Conservation (phyloP, 92 coral and sea anemone genomes). For the Zoanthus sociatus region DNA sequence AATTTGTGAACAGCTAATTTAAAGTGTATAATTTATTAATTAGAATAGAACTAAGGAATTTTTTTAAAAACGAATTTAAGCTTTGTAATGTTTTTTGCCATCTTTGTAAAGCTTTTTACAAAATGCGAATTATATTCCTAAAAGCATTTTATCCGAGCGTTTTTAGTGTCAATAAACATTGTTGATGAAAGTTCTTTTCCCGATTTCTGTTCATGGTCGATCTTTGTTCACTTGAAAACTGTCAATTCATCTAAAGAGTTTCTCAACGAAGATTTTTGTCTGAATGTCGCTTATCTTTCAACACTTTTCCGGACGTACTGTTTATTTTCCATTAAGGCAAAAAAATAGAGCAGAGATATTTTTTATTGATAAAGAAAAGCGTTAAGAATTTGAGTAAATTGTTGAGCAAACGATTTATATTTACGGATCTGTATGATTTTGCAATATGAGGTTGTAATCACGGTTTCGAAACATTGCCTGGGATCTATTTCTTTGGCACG, state of each 20-base stretch:
- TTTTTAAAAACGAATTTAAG: constrained; percentile 27
- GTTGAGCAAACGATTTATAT: constrained; percentile 49
- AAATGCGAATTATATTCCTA: constrained; percentile 32
- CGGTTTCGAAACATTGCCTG: constrained; percentile 15
- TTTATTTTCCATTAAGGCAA: constrained; percentile 70
- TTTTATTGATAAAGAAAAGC: constrained; percentile 27
- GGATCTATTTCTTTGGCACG: constrained; percentile 58
- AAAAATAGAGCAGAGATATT: constrained; percentile 38
- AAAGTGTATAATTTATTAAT: constrained; percentile 87
- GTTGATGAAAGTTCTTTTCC: constrained; percentile 26
- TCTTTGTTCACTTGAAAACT: constrained; percentile 46
- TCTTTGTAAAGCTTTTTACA: neutral
- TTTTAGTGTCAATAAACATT: constrained; percentile 38
- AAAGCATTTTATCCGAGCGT: constrained; percentile 30
- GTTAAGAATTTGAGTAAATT: constrained; percentile 50
- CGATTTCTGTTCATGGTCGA: constrained; percentile 23
- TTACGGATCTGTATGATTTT: neutral
- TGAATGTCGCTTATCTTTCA: constrained; percentile 54
- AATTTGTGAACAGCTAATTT: constrained; percentile 76
- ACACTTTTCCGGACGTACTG: constrained; percentile 65
- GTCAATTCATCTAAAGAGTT: neutral
- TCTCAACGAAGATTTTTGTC: constrained; percentile 15
- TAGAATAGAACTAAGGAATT: constrained; percentile 51
- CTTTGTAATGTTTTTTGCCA: neutral
- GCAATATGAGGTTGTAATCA: neutral